Percentiles rank a stretch among this genome's conserved stretches.
Evolutionary conservation across 1,140 invertebrate genomes (phyloP).

Genomic region (Solenopsis invicta): DNA sequence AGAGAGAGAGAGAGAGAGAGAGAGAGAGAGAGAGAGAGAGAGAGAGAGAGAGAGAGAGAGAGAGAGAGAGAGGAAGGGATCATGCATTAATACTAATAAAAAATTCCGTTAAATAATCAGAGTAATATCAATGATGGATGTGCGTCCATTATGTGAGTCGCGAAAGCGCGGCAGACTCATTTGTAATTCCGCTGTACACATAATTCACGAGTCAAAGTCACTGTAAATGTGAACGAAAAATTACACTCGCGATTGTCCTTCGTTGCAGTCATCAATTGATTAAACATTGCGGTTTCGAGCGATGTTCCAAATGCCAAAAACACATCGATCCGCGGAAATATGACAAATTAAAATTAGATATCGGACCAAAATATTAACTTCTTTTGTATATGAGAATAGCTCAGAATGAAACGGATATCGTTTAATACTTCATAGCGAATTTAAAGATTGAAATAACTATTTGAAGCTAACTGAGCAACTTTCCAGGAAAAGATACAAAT

Average conservation of each 20-base stretch:
- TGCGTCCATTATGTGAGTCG: not conserved
- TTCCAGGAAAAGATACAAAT: too few relatives aligned
- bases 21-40: too few relatives aligned
- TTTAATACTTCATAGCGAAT: not conserved
- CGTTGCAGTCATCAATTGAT: not conserved
- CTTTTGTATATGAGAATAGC: not conserved
- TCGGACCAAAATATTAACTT: not conserved
- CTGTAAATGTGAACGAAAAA: constrained; percentile 15
- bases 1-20: too few relatives aligned
- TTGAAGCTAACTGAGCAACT: not conserved
- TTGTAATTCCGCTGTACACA: not conserved
- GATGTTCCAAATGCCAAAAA: not conserved
- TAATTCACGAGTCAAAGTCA: not conserved
- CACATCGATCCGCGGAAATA: not conserved
- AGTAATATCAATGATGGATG: not conserved
- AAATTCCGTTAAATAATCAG: constrained; percentile 37
- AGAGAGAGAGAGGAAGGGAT: not conserved
- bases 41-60: too few relatives aligned
- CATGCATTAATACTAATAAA: constrained; percentile 26
- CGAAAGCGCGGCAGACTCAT: constrained; percentile 3
- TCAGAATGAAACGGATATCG: not conserved
- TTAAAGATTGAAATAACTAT: not conserved
- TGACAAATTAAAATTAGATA: constrained; percentile 8
- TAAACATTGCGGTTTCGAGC: not conserved
- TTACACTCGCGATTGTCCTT: not conserved